A percentile compares a stretch with the other conserved stretches of the same genome.
phyloP scores from a whole-genome alignment of 2,888 invertebrate species.

The Nomada goodeniana region DNA sequence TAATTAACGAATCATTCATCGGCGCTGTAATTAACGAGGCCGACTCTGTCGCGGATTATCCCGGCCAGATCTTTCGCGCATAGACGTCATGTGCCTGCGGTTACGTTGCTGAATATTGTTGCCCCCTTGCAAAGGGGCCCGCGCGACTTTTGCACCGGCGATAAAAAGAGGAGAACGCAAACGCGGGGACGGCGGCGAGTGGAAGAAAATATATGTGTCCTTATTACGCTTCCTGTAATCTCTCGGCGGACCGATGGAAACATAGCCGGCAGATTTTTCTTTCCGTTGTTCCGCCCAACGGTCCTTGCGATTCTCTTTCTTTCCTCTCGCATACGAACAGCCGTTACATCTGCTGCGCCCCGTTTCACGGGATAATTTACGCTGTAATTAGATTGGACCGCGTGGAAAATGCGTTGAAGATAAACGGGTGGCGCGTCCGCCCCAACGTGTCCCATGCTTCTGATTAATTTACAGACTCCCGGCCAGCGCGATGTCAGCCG shows the following conservation, averaged over 20 bases:
- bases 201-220: neutral
- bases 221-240: constrained; percentile 14
- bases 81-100: constrained; percentile 61
- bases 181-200: neutral
- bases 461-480: constrained; percentile 43
- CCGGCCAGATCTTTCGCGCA: constrained; percentile 65
- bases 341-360: constrained; percentile 52
- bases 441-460: neutral
- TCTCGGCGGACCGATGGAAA: neutral
- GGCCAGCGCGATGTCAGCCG: neutral
- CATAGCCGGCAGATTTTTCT: constrained; percentile 12
- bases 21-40: constrained; percentile 79
- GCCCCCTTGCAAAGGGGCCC: constrained; percentile 46
- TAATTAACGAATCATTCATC: constrained; percentile 83
- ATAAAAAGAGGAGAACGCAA: neutral
- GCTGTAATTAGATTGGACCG: constrained; percentile 56
- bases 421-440: constrained; percentile 43
- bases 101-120: constrained; percentile 65
- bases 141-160: constrained; percentile 39
- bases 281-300: constrained; percentile 22
- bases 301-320: neutral
- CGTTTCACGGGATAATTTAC: constrained; percentile 43
- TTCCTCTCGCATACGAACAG: constrained; percentile 18
- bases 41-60: constrained; percentile 74
- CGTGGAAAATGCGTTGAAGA: constrained; percentile 43